These are phyloP conservation scores for Ricordea florida DNA, from an alignment of 92 coral and sea anemone genomes.

Conservation along the genomic window DNA sequence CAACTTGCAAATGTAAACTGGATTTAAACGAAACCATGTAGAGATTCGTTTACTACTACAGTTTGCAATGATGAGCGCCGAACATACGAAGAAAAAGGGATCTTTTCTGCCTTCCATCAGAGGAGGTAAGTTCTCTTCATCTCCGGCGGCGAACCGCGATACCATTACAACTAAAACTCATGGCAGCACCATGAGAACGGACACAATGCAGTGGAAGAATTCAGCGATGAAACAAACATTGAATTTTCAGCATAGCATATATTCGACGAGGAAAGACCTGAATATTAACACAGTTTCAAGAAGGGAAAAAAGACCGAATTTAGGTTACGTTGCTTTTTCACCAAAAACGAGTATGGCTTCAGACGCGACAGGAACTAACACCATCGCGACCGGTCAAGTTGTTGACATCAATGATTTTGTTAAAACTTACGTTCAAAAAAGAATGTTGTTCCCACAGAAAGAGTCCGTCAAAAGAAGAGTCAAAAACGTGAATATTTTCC, in stretches of 20 bases:
- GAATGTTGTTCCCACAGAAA: background rate
- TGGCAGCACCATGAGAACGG: background rate
- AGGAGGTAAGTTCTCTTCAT: background rate
- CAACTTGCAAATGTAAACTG: background rate
- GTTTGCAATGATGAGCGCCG: no score
- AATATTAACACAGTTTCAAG: no score
- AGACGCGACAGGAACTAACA: background rate
- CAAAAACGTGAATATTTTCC: background rate
- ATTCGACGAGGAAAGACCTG: no score
- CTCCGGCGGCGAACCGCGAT: background rate
- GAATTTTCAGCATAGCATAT: background rate
- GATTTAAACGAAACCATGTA: no score
- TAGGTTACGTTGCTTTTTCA: conserved; percentile 8
- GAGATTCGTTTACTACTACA: no score
- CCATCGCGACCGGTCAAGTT: no score
- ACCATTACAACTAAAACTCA: background rate
- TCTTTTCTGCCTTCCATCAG: conserved; percentile 8
- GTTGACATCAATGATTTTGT: conserved; percentile 27
- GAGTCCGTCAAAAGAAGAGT: background rate
- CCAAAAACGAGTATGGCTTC: background rate
- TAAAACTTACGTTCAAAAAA: conserved; percentile 14
- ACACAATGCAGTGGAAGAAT: conserved; percentile 27
- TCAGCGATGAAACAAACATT: background rate
- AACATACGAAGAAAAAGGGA: background rate
- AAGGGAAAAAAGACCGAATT: background rate